Evolutionary conservation across 2,888 invertebrate species (phyloP).

Genomic region (Thyatira batis): DNA sequence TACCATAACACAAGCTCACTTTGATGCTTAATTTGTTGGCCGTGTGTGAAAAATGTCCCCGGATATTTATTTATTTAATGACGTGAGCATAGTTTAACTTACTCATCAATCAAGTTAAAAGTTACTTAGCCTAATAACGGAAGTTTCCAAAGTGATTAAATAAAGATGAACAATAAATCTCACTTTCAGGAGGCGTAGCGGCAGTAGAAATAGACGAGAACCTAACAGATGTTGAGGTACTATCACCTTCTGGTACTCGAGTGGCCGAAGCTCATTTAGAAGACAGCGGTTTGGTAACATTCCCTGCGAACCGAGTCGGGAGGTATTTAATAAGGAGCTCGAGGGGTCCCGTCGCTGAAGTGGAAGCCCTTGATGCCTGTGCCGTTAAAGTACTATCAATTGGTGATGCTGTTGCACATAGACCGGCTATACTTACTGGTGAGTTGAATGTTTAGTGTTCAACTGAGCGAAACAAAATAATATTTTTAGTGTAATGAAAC

Average conservation of each 20-base stretch:
- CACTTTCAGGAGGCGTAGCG: constrained; percentile 70
- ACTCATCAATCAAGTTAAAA: no score
- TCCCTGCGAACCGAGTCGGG: constrained; percentile 89
- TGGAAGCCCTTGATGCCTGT: constrained; percentile 91
- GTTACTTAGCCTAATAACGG: no score
- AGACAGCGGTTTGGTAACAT: constrained; percentile 85
- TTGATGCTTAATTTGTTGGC: no score
- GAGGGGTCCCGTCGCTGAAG: constrained; percentile 66
- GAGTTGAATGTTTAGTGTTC: constrained; percentile 34
- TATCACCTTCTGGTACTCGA: constrained; percentile 84
- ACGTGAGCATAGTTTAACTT: no score
- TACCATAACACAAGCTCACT: no score
- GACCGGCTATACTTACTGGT: constrained; percentile 90
- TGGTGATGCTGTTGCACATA: constrained; percentile 89
- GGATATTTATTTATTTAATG: no score
- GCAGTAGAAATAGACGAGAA: constrained; percentile 84
- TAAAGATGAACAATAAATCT: not conserved
- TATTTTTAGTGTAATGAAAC: constrained; percentile 5
- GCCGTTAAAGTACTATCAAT: constrained; percentile 88
- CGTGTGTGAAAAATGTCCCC: no score
- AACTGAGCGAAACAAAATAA: no score
- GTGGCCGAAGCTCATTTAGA: constrained; percentile 84
- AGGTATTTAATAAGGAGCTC: constrained; percentile 85
- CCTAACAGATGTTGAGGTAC: constrained; percentile 85
- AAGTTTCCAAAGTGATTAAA: no score